phyloP scores from a whole-genome alignment of 2,888 invertebrate species.

The Taphrorychus bicolor region DNA sequence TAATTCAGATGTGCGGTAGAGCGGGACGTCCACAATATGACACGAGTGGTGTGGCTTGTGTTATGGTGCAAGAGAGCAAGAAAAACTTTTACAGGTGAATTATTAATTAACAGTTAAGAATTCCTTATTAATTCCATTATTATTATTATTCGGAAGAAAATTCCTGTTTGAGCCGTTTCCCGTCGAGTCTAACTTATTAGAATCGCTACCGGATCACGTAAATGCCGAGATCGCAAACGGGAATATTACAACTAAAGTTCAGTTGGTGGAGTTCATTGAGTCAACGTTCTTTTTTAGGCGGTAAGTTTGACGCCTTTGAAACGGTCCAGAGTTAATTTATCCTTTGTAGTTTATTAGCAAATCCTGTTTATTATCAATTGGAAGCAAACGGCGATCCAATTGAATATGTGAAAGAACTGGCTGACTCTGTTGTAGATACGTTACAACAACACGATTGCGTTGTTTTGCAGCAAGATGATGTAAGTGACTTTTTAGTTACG shows the following conservation, averaged over 20 bases:
- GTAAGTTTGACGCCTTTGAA: constrained; percentile 1
- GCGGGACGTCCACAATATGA: constrained; percentile 98
- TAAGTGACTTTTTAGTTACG: too few species aligned
- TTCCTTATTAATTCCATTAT: neutral
- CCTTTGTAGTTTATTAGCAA: constrained; percentile 71
- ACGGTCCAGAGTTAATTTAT: neutral
- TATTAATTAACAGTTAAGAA: too few species aligned
- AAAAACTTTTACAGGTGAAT: constrained; percentile 92
- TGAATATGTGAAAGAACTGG: constrained; percentile 77
- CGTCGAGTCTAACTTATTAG: constrained; percentile 93
- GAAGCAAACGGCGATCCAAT: constrained; percentile 59
- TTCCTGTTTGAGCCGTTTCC: constrained; percentile 99
- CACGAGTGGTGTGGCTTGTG: constrained; percentile 87
- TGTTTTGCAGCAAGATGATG: constrained; percentile 70
- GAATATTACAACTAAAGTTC: constrained; percentile 90
- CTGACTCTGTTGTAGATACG: constrained; percentile 78
- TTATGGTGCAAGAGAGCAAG: constrained; percentile 93
- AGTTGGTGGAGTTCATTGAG: constrained; percentile 94
- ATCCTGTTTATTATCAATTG: constrained; percentile 90
- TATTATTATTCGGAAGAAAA: constrained; percentile 68
- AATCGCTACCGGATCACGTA: constrained; percentile 93
- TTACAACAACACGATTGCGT: constrained; percentile 82
- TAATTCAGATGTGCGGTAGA: constrained; percentile 99
- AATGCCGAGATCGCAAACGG: constrained; percentile 98
- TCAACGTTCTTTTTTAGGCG: constrained; percentile 98